Evolutionary conservation across 37 sponge, comb jelly and placozoan species (phyloP).

Genomic region (Axinella damicornis): DNA sequence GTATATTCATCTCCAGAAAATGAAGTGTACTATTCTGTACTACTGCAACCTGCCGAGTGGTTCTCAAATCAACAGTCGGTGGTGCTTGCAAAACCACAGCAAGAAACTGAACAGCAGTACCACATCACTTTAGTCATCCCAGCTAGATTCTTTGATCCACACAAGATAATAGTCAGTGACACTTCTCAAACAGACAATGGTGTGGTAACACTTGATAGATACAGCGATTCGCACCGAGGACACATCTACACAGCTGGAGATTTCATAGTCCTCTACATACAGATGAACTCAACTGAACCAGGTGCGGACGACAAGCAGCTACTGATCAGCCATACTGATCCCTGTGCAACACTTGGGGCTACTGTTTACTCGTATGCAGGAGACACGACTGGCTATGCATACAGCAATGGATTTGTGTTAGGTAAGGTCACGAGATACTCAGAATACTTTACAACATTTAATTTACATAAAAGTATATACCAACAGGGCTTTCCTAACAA

Average conservation of each 20-base stretch:
- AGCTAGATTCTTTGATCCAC: background rate
- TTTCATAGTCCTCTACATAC: background rate
- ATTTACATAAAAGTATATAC: too few species aligned
- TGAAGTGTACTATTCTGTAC: background rate
- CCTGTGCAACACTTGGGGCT: background rate
- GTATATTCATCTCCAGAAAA: too few species aligned
- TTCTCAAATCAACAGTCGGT: slow-evolving; percentile 16
- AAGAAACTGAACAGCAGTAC: background rate
- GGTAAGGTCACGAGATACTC: background rate
- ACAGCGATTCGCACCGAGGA: background rate
- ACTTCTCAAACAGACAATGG: background rate
- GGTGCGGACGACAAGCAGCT: background rate
- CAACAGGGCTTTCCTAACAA: too few species aligned
- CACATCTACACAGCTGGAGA: background rate
- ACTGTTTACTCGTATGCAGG: background rate
- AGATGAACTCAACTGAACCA: background rate
- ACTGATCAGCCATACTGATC: background rate
- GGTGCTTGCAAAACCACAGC: background rate
- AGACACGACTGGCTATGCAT: slow-evolving; percentile 9
- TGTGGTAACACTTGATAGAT: background rate
- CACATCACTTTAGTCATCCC: background rate
- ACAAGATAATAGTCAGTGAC: background rate
- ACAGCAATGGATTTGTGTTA: background rate
- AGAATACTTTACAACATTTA: too few species aligned
- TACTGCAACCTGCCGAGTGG: slow-evolving; percentile 30